Conservation (phyloP, 1,140 invertebrate genomes). For the Zaprionus lachaisei region DNA sequence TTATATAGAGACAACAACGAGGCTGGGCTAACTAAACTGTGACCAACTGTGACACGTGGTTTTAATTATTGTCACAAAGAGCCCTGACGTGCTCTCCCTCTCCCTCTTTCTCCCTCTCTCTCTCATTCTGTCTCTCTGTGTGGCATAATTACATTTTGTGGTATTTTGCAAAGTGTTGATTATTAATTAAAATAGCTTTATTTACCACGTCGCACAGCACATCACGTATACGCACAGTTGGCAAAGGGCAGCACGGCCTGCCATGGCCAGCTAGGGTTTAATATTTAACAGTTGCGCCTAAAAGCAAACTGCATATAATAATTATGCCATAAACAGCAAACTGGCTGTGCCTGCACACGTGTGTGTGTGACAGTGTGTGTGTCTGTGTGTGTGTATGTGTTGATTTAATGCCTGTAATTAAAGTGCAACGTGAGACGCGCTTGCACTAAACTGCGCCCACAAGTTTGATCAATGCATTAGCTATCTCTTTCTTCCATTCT, state of each 20-base stretch:
- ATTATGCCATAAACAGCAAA: slow-evolving; percentile 62
- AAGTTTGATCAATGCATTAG: slow-evolving; percentile 8
- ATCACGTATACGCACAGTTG: slow-evolving; percentile 20
- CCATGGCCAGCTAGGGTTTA: slow-evolving; percentile 41
- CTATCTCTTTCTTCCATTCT: slow-evolving; percentile 62
- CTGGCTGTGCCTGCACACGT: slow-evolving; percentile 9
- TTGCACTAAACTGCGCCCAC: slow-evolving; percentile 38
- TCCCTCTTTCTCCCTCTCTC: background rate
- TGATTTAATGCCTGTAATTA: slow-evolving; percentile 76
- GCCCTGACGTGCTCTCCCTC: background rate
- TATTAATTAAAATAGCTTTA: slow-evolving; percentile 83
- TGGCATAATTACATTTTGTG: slow-evolving; percentile 77
- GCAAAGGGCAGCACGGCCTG: slow-evolving; percentile 11
- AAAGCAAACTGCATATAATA: slow-evolving; percentile 53
- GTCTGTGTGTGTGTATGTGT: slow-evolving; percentile 32
- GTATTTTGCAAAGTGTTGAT: slow-evolving; percentile 78
- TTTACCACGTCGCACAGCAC: slow-evolving; percentile 44
- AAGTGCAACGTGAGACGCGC: slow-evolving; percentile 68
- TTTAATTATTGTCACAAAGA: slow-evolving; percentile 74
- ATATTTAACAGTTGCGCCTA: slow-evolving; percentile 76
- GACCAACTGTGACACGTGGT: slow-evolving; percentile 77
- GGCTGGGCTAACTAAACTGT: slow-evolving; percentile 67
- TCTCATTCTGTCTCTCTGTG: slow-evolving; percentile 22
- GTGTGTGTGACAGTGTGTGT: slow-evolving; percentile 7
- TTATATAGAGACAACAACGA: slow-evolving; percentile 19